Evolutionary conservation across 2,797 vertebrate species (phyloP).

Genomic region (Fistularia tabacaria): DNA sequence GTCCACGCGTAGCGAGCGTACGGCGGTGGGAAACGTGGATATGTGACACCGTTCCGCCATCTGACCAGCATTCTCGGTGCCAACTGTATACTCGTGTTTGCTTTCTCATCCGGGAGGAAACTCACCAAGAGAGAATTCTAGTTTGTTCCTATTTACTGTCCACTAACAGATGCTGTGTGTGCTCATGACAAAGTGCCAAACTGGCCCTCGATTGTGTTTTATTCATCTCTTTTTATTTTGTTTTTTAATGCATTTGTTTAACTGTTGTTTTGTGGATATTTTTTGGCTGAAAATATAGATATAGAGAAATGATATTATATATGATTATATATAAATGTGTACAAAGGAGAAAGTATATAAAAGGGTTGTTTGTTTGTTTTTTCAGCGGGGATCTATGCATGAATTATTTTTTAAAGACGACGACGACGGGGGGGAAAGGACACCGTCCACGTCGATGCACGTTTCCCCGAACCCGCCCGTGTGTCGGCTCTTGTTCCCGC

Average conservation of each 20-base stretch:
- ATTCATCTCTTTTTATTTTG: conserved; percentile 30
- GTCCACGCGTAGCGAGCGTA: conserved; percentile 38
- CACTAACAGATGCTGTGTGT: conserved; percentile 59
- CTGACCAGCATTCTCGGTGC: conserved; percentile 78
- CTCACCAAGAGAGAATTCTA: conserved; percentile 40
- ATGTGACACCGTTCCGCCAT: conserved; percentile 48
- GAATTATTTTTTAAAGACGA: conserved; percentile 73
- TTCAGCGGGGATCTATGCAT: conserved; percentile 79
- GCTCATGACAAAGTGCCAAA: conserved; percentile 74
- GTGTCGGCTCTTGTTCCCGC: conserved; percentile 19
- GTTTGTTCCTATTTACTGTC: conserved; percentile 52
- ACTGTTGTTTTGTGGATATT: conserved; percentile 54
- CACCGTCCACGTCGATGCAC: conserved; percentile 64
- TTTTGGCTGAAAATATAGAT: conserved; percentile 72
- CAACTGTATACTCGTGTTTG: conserved; percentile 69
- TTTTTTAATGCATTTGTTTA: conserved; percentile 53
- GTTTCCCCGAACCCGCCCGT: conserved; percentile 60
- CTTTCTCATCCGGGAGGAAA: conserved; percentile 50
- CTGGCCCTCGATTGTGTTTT: conserved; percentile 64
- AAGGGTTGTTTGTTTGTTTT: conserved; percentile 75
- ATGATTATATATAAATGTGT: conserved; percentile 79
- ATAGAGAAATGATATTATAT: conserved; percentile 77
- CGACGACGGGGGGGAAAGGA: conserved; percentile 36
- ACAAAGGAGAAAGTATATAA: conserved; percentile 78
- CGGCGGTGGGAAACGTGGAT: conserved; percentile 49